A percentile compares a stretch with the other conserved stretches of the same genome.
These are phyloP conservation scores for Seira ritae DNA, from an alignment of 2,888 invertebrate species.

Conservation along the genomic window DNA sequence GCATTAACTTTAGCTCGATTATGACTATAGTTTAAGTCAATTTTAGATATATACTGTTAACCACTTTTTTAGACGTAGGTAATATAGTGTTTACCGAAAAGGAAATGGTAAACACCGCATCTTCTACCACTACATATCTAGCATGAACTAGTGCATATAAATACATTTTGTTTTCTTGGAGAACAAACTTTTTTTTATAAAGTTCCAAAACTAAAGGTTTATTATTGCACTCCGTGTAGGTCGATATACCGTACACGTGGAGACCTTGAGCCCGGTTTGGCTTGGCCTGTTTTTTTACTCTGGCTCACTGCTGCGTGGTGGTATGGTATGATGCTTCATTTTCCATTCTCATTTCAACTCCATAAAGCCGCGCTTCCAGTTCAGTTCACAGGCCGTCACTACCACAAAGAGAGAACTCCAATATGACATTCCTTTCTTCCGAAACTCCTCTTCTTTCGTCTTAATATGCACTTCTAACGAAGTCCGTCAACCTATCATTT, in stretches of 20 bases:
- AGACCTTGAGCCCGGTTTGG: conserved; percentile 72
- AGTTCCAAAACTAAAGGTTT: conserved; percentile 15
- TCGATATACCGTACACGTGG: conserved; percentile 72
- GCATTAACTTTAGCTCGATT: too few relatives aligned
- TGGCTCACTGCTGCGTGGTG: conserved; percentile 38
- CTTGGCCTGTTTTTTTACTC: conserved; percentile 66
- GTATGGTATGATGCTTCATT: neutral
- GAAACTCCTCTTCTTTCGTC: too few relatives aligned
- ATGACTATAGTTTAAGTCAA: too few relatives aligned
- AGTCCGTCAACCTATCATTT: too few relatives aligned
- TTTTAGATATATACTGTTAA: too few relatives aligned
- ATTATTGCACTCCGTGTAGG: conserved; percentile 31
- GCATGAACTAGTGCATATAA: neutral
- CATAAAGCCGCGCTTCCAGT: conserved; percentile 1
- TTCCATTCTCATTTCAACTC: neutral
- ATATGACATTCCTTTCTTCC: conserved; percentile 6
- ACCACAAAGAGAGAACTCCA: neutral
- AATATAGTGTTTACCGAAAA: neutral
- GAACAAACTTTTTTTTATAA: conserved; percentile 21
- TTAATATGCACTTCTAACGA: conserved; percentile 6
- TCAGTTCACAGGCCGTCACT: neutral
- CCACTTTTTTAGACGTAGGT: too few relatives aligned
- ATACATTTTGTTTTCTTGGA: conserved; percentile 19
- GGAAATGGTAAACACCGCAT: conserved; percentile 1
- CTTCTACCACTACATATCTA: neutral